Percentiles rank a stretch among this genome's conserved stretches.
Evolutionary conservation across 2,113 vertebrate species (phyloP).

Genomic region (Phylloscopus trochiloides): DNA sequence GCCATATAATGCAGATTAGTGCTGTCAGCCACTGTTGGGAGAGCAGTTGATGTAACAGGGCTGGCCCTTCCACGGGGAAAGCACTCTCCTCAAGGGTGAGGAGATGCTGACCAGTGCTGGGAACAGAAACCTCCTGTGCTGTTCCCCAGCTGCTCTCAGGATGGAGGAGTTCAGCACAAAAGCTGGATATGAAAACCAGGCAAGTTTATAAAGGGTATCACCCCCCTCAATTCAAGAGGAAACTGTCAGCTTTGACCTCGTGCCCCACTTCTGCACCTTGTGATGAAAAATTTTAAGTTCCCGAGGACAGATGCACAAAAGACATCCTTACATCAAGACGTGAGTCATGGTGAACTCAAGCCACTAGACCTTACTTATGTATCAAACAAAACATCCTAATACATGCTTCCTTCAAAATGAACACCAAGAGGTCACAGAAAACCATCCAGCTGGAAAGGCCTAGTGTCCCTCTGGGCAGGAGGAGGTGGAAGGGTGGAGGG

Average conservation of each 20-base stretch:
- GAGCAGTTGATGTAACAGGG: not conserved
- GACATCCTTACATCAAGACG: not conserved
- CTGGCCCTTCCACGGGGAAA: not conserved
- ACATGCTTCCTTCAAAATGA: not conserved
- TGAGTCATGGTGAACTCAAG: not conserved
- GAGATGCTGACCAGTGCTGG: not conserved
- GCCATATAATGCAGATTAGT: slow-evolving; percentile 65
- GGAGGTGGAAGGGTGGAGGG: not conserved
- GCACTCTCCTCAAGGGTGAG: not conserved
- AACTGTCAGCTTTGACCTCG: not conserved
- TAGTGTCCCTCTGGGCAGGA: accelerated
- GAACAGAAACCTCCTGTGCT: not conserved
- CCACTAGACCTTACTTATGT: not conserved
- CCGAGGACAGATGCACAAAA: not conserved
- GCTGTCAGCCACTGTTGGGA: not conserved
- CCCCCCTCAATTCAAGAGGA: not conserved
- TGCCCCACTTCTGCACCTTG: not conserved
- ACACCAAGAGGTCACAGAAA: not conserved
- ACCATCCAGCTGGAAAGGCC: not conserved
- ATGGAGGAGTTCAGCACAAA: not conserved
- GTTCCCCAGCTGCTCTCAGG: not conserved
- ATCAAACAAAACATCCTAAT: not conserved
- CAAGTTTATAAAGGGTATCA: not conserved
- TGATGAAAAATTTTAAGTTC: not conserved
- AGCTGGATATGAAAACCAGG: not conserved